Conservation (phyloP, 2,888 invertebrate genomes). For the Ferdinandea cuprea region DNA sequence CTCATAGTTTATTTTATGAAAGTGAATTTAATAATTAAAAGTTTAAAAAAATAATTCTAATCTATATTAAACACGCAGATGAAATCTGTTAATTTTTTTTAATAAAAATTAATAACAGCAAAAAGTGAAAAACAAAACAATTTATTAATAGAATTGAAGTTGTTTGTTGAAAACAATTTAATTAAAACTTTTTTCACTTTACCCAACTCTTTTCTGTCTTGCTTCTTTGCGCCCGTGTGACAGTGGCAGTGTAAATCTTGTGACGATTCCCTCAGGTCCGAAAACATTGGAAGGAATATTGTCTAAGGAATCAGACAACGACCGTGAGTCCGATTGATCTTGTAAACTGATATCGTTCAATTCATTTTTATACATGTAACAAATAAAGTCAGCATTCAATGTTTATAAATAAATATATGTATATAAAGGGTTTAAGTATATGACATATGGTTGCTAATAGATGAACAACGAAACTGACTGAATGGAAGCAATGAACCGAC, state of each 20-base stretch:
- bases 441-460: constrained; percentile 26
- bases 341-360: constrained; percentile 80
- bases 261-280: constrained; percentile 86
- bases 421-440: constrained; percentile 49
- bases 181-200: constrained; percentile 83
- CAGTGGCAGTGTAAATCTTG: constrained; percentile 89
- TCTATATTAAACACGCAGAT: constrained; percentile 45
- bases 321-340: constrained; percentile 84
- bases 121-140: constrained; percentile 31
- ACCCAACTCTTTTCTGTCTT: constrained; percentile 93
- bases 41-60: constrained; percentile 35
- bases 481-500: constrained; percentile 60
- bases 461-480: constrained; percentile 57
- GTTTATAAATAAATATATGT: constrained; percentile 56
- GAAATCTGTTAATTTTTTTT: constrained; percentile 37
- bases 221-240: constrained; percentile 91
- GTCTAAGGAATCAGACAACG: constrained; percentile 86
- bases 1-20: constrained; percentile 62
- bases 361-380: constrained; percentile 27
- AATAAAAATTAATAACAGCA: constrained; percentile 40
- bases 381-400: constrained; percentile 47
- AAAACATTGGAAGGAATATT: constrained; percentile 84
- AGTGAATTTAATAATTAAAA: constrained; percentile 56
- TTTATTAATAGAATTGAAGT: constrained; percentile 33
- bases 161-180: constrained; percentile 42